Evolutionary conservation across 2,888 invertebrate genomes (phyloP), one percentile per base, ranked within the genome.

Genomic region (Tipula vernalis): DNA sequence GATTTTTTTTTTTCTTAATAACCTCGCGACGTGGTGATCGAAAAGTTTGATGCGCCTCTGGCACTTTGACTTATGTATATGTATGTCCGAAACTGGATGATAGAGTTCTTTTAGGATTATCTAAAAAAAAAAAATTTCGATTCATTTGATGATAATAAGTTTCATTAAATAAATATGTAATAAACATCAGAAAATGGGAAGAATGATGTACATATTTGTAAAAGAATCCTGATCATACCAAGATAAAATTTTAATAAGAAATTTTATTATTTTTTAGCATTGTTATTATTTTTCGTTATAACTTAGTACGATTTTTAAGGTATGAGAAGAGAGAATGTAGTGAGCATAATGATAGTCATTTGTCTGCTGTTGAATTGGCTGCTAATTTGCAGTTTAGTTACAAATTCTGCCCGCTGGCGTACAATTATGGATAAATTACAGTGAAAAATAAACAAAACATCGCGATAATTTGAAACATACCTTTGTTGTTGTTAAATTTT

Each of bases 311-410:
- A 28, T 12, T 39, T 71, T 28, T 28, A 84, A 84, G 15, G 41
- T 39, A 36, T 84, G 84, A 39, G 41, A 84, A 84, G 51, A 86
- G 13, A 86, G 86, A 87, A 88, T 87, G 87, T 87, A 87, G 87
- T 90, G 90, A 91, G 89, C 89, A 90, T 91, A 91, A 91, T 91
- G 91, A 92, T 91, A 91, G 91, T 91, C 91, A 91, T 91, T 91
- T 93, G 92, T 92, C 92, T 92, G 91, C 92, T 92, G 92, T 92
- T 92, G 93, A 93, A 93, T 93, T 92, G 93, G 91, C 93, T 92
- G 93, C 93, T 93, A 93, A 93, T 93, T 93, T 93, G 92, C 93
- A 93, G 93, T 93, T 93, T 93, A 93, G 93, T 93, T 93, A 93
- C 93, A 93, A 93, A 93, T 93, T 93, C 93, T 92, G 92, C 92